phyloP scores from a whole-genome alignment of 2,113 vertebrate genomes.

The Oryzias curvinotus region DNA sequence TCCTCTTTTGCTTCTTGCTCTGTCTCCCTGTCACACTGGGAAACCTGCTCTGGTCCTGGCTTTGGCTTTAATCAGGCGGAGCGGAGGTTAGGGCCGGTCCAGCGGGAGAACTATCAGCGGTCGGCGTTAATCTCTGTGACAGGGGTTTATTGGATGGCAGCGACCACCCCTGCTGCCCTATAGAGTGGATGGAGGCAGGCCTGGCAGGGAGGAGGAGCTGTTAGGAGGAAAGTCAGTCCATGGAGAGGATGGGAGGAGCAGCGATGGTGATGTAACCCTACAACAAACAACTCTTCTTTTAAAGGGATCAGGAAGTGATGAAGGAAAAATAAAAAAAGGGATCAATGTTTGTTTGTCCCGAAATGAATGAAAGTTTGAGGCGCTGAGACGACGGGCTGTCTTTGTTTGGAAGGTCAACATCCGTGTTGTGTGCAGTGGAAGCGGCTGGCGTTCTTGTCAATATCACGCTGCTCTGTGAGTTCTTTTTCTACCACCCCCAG shows the following conservation, averaged over 20 bases:
- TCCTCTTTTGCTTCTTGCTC: slow-evolving; percentile 9
- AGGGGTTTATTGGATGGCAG: slow-evolving; percentile 58
- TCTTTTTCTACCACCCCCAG: slow-evolving; percentile 13
- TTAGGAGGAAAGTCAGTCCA: slow-evolving; percentile 49
- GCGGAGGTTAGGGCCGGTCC: slow-evolving; percentile 42
- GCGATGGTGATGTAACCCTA: slow-evolving; percentile 14
- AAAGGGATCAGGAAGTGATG: not conserved
- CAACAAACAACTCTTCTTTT: slow-evolving; percentile 1
- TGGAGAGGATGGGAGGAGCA: slow-evolving; percentile 6
- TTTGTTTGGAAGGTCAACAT: slow-evolving; percentile 38
- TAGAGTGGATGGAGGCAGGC: slow-evolving; percentile 52
- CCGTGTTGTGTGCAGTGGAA: slow-evolving; percentile 8
- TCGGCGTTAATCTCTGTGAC: slow-evolving; percentile 63
- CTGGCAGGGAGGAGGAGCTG: slow-evolving; percentile 41
- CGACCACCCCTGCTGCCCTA: slow-evolving; percentile 56
- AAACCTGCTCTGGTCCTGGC: slow-evolving; percentile 31
- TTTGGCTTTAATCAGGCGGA: slow-evolving; percentile 60
- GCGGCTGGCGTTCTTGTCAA: slow-evolving; percentile 14
- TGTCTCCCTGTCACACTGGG: slow-evolving; percentile 5
- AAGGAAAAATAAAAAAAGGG: not conserved
- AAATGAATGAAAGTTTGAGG: slow-evolving; percentile 17
- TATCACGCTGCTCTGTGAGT: slow-evolving; percentile 1
- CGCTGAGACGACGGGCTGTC: slow-evolving; percentile 3
- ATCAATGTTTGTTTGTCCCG: slow-evolving; percentile 19
- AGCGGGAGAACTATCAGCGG: slow-evolving; percentile 41